A percentile compares a stretch with the other conserved stretches of the same genome.
Conservation (phyloP, 2,888 invertebrate species). For the Meteorus cinctellus region DNA sequence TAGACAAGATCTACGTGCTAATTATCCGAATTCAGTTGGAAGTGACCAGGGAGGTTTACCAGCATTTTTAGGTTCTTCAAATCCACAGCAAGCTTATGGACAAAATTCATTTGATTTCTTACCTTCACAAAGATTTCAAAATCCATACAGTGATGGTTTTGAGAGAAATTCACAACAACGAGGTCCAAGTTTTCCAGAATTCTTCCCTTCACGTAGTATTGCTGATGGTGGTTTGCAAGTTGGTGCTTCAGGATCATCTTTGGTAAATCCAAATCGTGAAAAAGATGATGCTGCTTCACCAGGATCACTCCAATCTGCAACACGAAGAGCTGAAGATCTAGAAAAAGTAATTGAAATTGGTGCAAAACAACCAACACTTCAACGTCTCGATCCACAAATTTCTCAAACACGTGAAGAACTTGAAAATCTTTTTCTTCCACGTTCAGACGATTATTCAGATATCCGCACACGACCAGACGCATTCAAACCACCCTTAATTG, state of each 20-base stretch:
- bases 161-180: conserved; percentile 37
- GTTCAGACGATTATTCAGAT: conserved; percentile 52
- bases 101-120: conserved; percentile 49
- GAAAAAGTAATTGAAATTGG: neutral
- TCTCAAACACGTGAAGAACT: conserved; percentile 45
- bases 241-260: neutral
- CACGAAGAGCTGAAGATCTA: conserved; percentile 15
- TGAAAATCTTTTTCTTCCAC: conserved; percentile 49
- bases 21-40: conserved; percentile 44
- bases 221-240: neutral
- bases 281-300: neutral
- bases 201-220: conserved; percentile 36
- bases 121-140: conserved; percentile 47
- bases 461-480: conserved; percentile 50
- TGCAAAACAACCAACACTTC: neutral
- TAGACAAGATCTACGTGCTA: conserved; percentile 35
- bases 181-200: conserved; percentile 45
- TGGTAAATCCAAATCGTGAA: conserved; percentile 2
- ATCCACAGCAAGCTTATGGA: conserved; percentile 43
- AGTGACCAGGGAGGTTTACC: conserved; percentile 42
- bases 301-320: conserved; percentile 11
- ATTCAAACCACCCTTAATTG: conserved; percentile 48
- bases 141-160: conserved; percentile 36
- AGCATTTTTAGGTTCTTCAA: conserved; percentile 30
- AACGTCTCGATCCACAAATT: conserved; percentile 42